A percentile compares a stretch with the other conserved stretches of the same genome.
Evolutionary conservation across 2,113 vertebrate genomes (phyloP).

Genomic region (Hypocryptadius cinnamomeus): DNA sequence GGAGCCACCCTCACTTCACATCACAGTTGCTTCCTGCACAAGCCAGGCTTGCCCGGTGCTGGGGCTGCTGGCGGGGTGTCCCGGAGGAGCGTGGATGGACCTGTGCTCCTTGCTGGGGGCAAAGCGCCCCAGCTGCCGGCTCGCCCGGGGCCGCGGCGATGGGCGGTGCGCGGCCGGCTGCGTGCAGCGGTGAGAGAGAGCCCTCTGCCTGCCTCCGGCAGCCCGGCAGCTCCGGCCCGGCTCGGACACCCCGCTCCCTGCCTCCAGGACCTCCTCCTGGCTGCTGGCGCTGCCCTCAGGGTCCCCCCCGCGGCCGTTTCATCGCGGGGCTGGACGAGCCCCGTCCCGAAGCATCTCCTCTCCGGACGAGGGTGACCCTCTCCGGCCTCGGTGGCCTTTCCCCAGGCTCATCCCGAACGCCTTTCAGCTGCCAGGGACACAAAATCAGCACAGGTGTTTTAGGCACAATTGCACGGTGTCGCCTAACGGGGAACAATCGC

Average conservation of each 20-base stretch:
- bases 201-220: constrained; percentile 5
- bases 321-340: background rate
- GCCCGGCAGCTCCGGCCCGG: background rate
- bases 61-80: too few species aligned
- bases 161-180: background rate
- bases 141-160: fast-evolving
- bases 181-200: background rate
- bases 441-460: background rate
- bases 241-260: background rate
- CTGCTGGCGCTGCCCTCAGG: background rate
- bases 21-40: background rate
- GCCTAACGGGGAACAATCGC: background rate
- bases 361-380: background rate
- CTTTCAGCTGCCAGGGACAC: background rate
- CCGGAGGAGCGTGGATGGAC: fast-evolving
- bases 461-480: background rate
- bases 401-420: background rate
- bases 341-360: background rate
- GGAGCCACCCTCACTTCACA: background rate
- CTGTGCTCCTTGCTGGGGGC: fast-evolving
- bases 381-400: background rate
- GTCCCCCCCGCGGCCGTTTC: background rate
- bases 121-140: background rate
- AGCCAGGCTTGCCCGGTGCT: background rate
- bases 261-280: fast-evolving